These are phyloP conservation scores for Cheirogaleus medius DNA, from an alignment of 2,113 vertebrate species.

Conservation along the genomic window DNA sequence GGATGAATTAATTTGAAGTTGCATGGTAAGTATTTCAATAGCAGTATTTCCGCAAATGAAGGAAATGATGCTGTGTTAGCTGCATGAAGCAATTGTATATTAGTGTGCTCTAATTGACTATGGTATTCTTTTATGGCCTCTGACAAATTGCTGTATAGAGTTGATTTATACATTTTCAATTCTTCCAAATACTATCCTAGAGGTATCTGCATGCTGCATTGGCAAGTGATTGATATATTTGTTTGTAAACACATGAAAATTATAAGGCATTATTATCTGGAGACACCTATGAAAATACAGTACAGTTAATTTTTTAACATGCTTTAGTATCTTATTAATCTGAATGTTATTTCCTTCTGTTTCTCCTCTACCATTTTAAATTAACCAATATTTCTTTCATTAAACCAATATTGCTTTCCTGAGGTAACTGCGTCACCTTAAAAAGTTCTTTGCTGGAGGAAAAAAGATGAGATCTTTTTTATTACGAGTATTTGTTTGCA, in stretches of 20 bases:
- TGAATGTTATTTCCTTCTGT: not conserved
- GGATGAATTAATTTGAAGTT: not conserved
- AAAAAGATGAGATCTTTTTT: not conserved
- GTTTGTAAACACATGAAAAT: not conserved
- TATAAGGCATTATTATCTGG: not conserved
- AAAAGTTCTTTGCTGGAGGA: not conserved
- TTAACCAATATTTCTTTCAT: conserved; percentile 24
- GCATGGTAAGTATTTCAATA: not conserved
- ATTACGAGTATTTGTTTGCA: not conserved
- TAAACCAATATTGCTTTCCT: conserved; percentile 25
- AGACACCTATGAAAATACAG: not conserved
- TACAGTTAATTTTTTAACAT: not conserved
- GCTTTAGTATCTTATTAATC: not conserved
- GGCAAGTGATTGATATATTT: not conserved
- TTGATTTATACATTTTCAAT: conserved; percentile 14
- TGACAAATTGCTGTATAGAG: not conserved
- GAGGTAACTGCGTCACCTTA: not conserved
- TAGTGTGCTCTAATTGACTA: not conserved
- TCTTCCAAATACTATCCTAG: conserved; percentile 5
- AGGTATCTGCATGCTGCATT: not conserved
- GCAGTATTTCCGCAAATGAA: conserved; percentile 20
- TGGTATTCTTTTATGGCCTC: not conserved
- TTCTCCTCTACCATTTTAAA: not conserved
- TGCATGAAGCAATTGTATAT: not conserved
- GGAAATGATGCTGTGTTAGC: not conserved